Base-by-base conservation (phyloP, 1,140 invertebrate species). In the Microvelia longipes region DNA sequence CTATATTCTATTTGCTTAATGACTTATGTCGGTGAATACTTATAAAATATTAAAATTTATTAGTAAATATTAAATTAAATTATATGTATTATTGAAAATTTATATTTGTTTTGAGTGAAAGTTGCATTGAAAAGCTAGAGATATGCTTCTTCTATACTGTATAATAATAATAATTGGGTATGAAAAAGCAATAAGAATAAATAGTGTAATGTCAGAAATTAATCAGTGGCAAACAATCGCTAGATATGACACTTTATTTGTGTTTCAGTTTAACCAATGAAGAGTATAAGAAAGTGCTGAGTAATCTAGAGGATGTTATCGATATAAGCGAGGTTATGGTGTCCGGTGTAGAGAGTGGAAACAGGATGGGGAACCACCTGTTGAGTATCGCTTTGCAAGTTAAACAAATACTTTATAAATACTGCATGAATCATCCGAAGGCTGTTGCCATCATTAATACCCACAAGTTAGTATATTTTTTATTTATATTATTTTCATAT, bases 391-490 rank as follows among this genome's bases (percentile, higher is more conserved):
- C 96, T 11, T 87, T 91, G 24, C 85, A 86, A 77, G 84, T 98
- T 68, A 96, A 96, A 80, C 80, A 84, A 71, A 86, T 95, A 27
- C 93, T 98, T 80, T 86, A 88, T 73, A 82, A 82, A 19, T 99
- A 98, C 78, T 98, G 95, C 81, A 84, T 86, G 70, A 88, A 91
- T 75, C 96, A 98, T 85, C 96, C 96, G 0, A 87, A 87, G 78
- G 94, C 94, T 75, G 93, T 96, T 50, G 90, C 89, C 76, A 87
- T 97, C 73, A 82, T 98, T 73, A 93, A 96, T 79, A 90, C 91
- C 79, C 90, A 91, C 76, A 92, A 90, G 92, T 94, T 80, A 82
- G 82, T 80, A 24, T 60, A 11, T 60, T 19, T 11, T 60, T 60
- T n/a, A n/a, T n/a, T n/a, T n/a, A n/a, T n/a, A n/a, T n/a, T n/a